Evolutionary conservation across 1,140 invertebrate species (phyloP).

Genomic region (Periplaneta americana): DNA sequence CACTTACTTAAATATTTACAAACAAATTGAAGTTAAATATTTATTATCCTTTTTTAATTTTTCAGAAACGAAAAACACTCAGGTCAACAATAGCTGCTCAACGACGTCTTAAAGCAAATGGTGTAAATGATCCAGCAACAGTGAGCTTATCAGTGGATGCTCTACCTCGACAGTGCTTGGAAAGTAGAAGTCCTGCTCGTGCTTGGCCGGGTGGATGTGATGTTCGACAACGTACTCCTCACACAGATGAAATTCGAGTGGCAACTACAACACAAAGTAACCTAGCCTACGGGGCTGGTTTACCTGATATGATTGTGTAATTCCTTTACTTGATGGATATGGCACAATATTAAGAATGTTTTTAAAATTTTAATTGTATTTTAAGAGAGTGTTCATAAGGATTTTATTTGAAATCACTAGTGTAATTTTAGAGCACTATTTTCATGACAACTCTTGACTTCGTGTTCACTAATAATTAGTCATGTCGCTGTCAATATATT

Average conservation of each 20-base stretch:
- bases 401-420: no score
- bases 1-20: no score
- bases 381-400: no score
- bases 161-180: constrained; percentile 13
- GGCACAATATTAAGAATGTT: no score
- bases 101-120: constrained; percentile 73
- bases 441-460: no score
- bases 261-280: constrained; percentile 14
- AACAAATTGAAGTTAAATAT: no score
- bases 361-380: no score
- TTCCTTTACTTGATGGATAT: no score
- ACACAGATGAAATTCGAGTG: constrained; percentile 12
- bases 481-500: no score
- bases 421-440: no score
- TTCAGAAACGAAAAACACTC: constrained; percentile 76
- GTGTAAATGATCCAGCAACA: constrained; percentile 67
- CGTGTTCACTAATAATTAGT: no score
- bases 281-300: constrained; percentile 5
- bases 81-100: constrained; percentile 67
- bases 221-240: constrained; percentile 8
- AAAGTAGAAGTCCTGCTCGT: constrained; percentile 10
- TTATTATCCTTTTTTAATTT: constrained; percentile 21
- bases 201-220: constrained; percentile 18
- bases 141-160: constrained; percentile 69
- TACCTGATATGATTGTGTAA: constrained; percentile 18